These are phyloP conservation scores for Dryobotodes eremita DNA, from an alignment of 2,888 invertebrate species.

Conservation along the genomic window DNA sequence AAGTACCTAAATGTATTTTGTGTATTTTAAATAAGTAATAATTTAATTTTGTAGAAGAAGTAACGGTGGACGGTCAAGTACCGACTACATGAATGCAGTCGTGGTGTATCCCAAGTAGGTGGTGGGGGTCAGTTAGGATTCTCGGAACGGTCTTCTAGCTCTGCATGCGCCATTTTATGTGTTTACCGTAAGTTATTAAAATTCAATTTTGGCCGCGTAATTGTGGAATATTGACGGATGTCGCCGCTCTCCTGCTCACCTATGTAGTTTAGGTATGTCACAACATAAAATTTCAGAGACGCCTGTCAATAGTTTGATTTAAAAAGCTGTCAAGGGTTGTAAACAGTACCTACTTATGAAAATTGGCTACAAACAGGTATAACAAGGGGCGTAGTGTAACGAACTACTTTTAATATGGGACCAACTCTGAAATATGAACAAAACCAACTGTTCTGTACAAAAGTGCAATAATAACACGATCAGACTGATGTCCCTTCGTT, in stretches of 20 bases:
- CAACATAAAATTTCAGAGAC: no score
- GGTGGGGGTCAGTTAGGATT: neutral
- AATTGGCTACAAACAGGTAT: neutral
- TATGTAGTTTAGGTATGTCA: no score
- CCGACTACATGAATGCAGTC: no score
- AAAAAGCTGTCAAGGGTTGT: no score
- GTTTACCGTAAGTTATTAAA: neutral
- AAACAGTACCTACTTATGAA: no score
- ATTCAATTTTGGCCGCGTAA: slow-evolving; percentile 3
- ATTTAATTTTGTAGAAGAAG: no score
- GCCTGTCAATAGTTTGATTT: no score
- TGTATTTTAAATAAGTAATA: no score
- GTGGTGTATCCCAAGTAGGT: no score
- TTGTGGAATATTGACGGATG: slow-evolving; percentile 1
- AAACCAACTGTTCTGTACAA: neutral
- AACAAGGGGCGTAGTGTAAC: neutral
- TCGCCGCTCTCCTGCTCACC: no score
- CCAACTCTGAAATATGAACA: neutral
- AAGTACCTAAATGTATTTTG: no score
- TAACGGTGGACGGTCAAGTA: neutral
- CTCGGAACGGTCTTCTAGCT: neutral
- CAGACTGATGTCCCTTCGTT: neutral
- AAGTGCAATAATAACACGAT: neutral
- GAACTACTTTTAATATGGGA: neutral
- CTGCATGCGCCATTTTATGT: neutral